A percentile compares a stretch with the other conserved stretches of the same genome.
phyloP scores from a whole-genome alignment of 1,140 invertebrate genomes.

The Trypoxylus dichotomus region DNA sequence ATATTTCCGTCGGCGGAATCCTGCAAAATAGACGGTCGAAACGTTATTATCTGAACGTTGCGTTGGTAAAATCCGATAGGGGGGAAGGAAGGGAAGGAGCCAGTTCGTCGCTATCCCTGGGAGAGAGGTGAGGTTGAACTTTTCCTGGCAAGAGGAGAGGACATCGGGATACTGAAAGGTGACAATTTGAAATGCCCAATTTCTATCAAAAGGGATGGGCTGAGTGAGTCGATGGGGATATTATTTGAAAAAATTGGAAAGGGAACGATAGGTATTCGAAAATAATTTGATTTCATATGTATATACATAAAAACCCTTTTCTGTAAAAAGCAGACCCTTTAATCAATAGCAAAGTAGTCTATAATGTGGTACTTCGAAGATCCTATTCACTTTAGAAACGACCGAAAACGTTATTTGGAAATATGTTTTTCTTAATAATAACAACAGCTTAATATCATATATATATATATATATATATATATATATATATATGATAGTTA shows the following conservation, averaged over 20 bases:
- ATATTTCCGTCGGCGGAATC: constrained; percentile 77
- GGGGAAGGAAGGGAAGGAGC: not conserved
- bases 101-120: too few relatives aligned
- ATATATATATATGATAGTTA: too few relatives aligned
- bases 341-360: too few relatives aligned
- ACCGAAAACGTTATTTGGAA: too few relatives aligned
- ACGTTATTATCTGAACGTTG: not conserved
- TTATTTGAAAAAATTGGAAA: not conserved
- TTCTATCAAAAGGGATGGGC: not conserved
- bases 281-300: not conserved
- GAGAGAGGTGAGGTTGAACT: not conserved
- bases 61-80: not conserved
- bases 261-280: not conserved
- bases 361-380: too few relatives aligned
- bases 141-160: too few relatives aligned
- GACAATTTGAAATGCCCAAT: not conserved
- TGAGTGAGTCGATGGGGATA: not conserved
- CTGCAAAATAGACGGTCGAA: constrained; percentile 55
- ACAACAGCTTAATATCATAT: too few relatives aligned
- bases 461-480: too few relatives aligned
- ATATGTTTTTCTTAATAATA: too few relatives aligned
- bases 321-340: too few relatives aligned
- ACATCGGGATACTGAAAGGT: too few relatives aligned
- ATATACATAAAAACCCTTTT: not conserved
- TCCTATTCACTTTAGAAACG: too few relatives aligned